These are phyloP conservation scores for Harpalus rufipes DNA, from an alignment of 2,888 invertebrate genomes.

Conservation along the genomic window DNA sequence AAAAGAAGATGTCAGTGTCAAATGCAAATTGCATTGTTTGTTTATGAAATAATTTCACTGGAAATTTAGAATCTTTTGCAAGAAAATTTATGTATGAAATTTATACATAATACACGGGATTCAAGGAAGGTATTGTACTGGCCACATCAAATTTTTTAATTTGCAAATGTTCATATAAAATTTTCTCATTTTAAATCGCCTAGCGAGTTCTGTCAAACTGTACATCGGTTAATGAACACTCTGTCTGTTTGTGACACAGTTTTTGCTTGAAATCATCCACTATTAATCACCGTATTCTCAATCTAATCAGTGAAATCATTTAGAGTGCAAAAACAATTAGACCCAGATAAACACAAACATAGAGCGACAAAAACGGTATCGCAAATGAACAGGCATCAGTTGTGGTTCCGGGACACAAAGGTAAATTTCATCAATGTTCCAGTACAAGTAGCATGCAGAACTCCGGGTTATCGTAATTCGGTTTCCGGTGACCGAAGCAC, in stretches of 20 bases:
- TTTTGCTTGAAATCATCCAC: background rate
- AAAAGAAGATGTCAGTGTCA: too few species aligned
- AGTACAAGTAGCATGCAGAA: conserved; percentile 28
- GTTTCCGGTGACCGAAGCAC: conserved; percentile 50
- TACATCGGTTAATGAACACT: background rate
- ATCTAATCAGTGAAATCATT: conserved; percentile 41
- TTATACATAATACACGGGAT: too few species aligned
- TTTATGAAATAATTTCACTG: too few species aligned
- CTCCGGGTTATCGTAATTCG: conserved; percentile 51
- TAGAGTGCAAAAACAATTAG: conserved; percentile 22
- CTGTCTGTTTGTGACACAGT: background rate
- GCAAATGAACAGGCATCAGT: conserved; percentile 44
- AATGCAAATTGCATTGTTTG: too few species aligned
- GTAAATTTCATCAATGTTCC: conserved; percentile 58
- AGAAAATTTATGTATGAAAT: too few species aligned
- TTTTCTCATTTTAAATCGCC: too few species aligned
- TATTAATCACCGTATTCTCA: conserved; percentile 13
- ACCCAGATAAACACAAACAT: conserved; percentile 37
- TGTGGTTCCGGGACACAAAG: conserved; percentile 37
- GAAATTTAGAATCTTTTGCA: too few species aligned
- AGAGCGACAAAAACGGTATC: conserved; percentile 30
- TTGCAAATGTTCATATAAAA: background rate
- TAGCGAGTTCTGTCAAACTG: background rate
- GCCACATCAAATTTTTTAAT: too few species aligned
- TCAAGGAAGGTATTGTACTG: too few species aligned